Conservation (phyloP, 2,888 invertebrate species). For the Leptopilina myrica region DNA sequence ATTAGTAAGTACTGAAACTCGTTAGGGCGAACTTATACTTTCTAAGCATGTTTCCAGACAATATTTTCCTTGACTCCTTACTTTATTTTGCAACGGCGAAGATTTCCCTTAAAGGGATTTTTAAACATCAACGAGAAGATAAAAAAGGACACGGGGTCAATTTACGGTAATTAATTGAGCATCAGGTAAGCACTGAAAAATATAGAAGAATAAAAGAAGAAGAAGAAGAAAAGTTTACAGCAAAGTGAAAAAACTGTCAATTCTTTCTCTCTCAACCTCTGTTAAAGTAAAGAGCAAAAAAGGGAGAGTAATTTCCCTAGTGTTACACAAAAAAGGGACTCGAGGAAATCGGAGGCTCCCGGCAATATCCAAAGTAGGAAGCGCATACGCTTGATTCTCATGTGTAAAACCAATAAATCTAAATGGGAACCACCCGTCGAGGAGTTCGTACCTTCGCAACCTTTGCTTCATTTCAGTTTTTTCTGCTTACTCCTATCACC, state of each 20-base stretch:
- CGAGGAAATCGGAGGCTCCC: slow-evolving; percentile 47
- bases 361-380: slow-evolving; percentile 41
- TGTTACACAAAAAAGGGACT: slow-evolving; percentile 19
- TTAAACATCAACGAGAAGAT: background rate
- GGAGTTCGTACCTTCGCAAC: background rate
- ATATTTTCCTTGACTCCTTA: background rate
- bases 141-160: slow-evolving; percentile 25
- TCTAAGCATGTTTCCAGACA: slow-evolving; percentile 10
- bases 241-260: slow-evolving; percentile 41
- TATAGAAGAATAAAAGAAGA: slow-evolving; percentile 33
- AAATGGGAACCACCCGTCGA: slow-evolving; percentile 43
- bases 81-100: slow-evolving; percentile 6
- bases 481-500: background rate
- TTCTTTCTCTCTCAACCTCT: background rate
- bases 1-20: slow-evolving; percentile 21
- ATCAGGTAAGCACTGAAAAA: slow-evolving; percentile 37
- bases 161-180: slow-evolving; percentile 28
- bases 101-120: slow-evolving; percentile 17
- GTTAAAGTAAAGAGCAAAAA: slow-evolving; percentile 32
- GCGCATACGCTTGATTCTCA: slow-evolving; percentile 46
- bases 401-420: slow-evolving; percentile 53
- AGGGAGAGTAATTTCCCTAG: slow-evolving; percentile 47
- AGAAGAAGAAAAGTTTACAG: slow-evolving; percentile 27
- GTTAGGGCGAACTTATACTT: slow-evolving; percentile 19
- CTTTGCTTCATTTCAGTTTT: background rate